Conservation (phyloP, 2,797 vertebrate genomes). For the Spondyliosoma cantharus region DNA sequence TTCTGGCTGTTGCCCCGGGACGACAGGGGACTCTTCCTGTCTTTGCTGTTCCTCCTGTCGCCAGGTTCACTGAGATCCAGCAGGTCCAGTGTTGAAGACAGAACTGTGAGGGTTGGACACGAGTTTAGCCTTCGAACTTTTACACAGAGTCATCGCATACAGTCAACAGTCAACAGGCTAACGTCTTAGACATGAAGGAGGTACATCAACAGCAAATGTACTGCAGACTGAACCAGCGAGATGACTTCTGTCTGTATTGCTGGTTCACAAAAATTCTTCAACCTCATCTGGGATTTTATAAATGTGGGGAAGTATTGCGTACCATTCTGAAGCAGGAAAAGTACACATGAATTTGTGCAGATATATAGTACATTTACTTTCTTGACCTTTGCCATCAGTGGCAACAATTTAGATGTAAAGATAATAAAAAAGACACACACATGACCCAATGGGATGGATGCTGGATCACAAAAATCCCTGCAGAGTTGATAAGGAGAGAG, state of each 20-base stretch:
- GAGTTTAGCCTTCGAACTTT: not conserved
- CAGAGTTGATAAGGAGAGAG: too few species aligned
- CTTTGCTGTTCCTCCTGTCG: slow-evolving; percentile 90
- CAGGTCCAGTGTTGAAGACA: slow-evolving; percentile 96
- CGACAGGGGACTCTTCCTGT: slow-evolving; percentile 87
- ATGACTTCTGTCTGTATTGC: not conserved
- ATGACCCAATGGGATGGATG: too few species aligned
- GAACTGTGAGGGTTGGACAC: slow-evolving; percentile 81
- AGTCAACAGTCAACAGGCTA: not conserved
- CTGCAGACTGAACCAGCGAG: not conserved
- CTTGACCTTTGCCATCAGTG: not conserved
- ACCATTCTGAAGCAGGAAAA: slow-evolving; percentile 9
- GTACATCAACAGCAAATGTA: not conserved
- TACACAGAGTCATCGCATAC: not conserved
- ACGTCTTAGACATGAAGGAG: not conserved
- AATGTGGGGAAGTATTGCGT: not conserved
- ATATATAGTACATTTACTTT: not conserved
- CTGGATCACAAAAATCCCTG: too few species aligned
- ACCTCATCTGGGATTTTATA: slow-evolving; percentile 5
- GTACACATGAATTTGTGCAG: not conserved
- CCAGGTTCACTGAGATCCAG: slow-evolving; percentile 96
- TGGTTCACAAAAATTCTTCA: not conserved
- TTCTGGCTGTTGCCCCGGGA: slow-evolving; percentile 84
- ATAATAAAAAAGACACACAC: too few species aligned
- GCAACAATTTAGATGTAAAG: not conserved